A percentile compares a stretch with the other conserved stretches of the same genome.
Conservation (phyloP, 2,888 invertebrate species). For the Deroplatys truncata region DNA sequence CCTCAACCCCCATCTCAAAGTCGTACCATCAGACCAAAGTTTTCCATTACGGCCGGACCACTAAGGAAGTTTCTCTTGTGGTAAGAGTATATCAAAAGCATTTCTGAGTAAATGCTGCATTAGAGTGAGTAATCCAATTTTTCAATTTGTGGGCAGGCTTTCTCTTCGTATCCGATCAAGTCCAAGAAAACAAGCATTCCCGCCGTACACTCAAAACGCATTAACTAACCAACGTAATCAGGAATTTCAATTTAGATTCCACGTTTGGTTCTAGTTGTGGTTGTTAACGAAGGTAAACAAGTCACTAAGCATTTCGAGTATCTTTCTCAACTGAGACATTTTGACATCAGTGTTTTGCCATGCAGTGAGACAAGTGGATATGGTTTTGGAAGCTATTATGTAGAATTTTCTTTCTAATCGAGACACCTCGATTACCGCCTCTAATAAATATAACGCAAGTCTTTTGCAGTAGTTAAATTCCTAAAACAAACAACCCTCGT, state of each 20-base stretch:
- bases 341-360: too few relatives aligned
- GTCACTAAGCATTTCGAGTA: not conserved
- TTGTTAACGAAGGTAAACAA: not conserved
- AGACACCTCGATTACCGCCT: too few relatives aligned
- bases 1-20: not conserved
- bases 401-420: too few relatives aligned
- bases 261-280: not conserved
- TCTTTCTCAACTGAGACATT: not conserved
- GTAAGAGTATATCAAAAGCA: not conserved
- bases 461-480: too few relatives aligned
- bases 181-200: not conserved
- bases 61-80: not conserved
- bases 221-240: not conserved
- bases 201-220: not conserved
- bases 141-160: not conserved
- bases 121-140: not conserved
- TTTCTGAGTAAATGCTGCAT: not conserved
- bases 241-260: not conserved
- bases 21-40: not conserved
- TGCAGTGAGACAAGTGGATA: too few relatives aligned
- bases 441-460: too few relatives aligned
- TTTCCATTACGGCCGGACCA: not conserved
- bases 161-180: not conserved
- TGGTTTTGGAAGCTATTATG: too few relatives aligned
- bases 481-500: too few relatives aligned